A percentile compares a stretch with the other conserved stretches of the same genome.
Evolutionary conservation across 2,888 invertebrate genomes (phyloP).

Genomic region (Stenchaetothrips biformis): DNA sequence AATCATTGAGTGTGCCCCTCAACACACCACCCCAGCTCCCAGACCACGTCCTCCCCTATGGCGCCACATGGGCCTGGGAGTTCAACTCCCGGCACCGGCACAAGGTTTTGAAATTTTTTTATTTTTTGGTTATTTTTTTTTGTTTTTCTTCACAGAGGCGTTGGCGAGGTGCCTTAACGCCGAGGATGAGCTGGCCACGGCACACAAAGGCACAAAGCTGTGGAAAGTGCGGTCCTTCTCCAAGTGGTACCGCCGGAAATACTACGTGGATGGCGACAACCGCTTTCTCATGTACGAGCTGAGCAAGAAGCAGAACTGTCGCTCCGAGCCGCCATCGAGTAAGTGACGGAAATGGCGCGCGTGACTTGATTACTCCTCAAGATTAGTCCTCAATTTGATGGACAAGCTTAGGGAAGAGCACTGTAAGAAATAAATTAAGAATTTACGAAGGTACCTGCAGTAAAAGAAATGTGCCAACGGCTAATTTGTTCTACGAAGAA

Average conservation of each 20-base stretch:
- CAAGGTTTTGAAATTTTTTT: not conserved
- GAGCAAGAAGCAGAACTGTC: slow-evolving; percentile 40
- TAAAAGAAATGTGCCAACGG: too few species aligned
- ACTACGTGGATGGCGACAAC: slow-evolving; percentile 41
- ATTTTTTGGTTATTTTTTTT: too few species aligned
- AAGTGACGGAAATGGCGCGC: not conserved
- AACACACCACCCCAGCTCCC: too few species aligned
- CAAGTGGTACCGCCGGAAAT: slow-evolving; percentile 42
- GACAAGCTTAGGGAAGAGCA: not conserved
- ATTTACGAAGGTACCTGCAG: too few species aligned
- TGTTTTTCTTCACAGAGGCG: not conserved
- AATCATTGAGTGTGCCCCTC: too few species aligned
- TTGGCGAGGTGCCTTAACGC: not conserved
- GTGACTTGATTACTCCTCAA: too few species aligned
- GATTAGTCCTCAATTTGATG: not conserved
- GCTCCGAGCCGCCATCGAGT: slow-evolving; percentile 25
- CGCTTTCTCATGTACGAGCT: slow-evolving; percentile 42
- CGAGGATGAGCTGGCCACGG: not conserved
- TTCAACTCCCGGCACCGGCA: not conserved
- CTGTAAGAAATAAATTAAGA: too few species aligned
- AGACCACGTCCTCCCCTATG: not conserved
- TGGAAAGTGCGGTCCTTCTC: slow-evolving; percentile 44
- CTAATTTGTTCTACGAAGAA: too few species aligned
- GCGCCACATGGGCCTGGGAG: not conserved
- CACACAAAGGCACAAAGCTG: slow-evolving; percentile 33